Base-by-base conservation (phyloP, 2,113 vertebrate species). In the Carassius auratus region DNA sequence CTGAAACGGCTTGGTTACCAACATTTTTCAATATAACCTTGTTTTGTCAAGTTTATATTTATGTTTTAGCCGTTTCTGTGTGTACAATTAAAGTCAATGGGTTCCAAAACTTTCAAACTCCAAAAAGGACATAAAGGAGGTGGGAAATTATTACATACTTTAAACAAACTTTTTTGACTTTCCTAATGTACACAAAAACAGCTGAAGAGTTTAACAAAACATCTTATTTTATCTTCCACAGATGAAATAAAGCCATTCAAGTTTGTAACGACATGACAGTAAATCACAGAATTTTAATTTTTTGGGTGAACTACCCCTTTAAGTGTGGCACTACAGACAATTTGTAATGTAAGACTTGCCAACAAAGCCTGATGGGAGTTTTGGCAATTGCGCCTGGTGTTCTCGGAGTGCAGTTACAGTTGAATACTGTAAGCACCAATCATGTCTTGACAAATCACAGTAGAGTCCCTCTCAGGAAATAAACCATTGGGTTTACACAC, bases 401-500 rank as follows among this genome's bases (percentile, higher is more conserved):
- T 85, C 84, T 90, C 88, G 2, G 14, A 52, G 83, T 52, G 85
- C 14, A 81, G 15, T 36, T 77, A 86, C 52, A 86, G 59, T 89
- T 81, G 42, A 76, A 88, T 52, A 75, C n/a, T 57, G 50, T 87
- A 75, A 93, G 91, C 89, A 93, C 90, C 91, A 83, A 73, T 83
- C 87, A 86, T 86, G 73, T 90, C 33, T 55, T 68, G 71, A 76
- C 36, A 90, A 78, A 52, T 84, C 55, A 79, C 30, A 84, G 82
- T 68, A 81, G 88, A 87, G 82, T 87, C 76, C 86, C 86, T 88
- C 87, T 89, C 82, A 88, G 78, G 82, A 92, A 71, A 92, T 92
- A 91, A 76, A 76, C 87, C 69, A 87, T 75, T 86, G 68, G 64
- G 30, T 59, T 26, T 42, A 73, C 79, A 59, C 74, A 77, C 52